Conservation (phyloP, 2,888 invertebrate genomes). For the Dendrolimus pini region DNA sequence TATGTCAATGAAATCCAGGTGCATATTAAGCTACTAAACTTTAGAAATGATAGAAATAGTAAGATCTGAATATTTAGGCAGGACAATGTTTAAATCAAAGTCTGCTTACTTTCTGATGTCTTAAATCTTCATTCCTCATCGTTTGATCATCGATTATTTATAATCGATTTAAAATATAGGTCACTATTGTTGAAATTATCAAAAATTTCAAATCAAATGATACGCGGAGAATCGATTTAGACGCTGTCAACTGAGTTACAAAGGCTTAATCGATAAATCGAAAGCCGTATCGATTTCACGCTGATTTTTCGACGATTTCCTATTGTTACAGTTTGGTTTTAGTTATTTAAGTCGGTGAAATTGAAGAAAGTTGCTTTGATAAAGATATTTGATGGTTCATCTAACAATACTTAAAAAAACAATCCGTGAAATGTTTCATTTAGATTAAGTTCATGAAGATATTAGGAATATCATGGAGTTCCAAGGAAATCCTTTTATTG, state of each 20-base stretch:
- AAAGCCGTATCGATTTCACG: constrained; percentile 52
- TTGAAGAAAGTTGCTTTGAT: not conserved
- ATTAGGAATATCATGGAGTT: too few species aligned
- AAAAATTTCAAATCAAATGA: constrained; percentile 19
- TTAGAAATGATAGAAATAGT: too few species aligned
- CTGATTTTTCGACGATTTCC: constrained; percentile 31
- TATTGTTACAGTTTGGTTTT: constrained; percentile 14
- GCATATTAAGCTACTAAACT: too few species aligned
- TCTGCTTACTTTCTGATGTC: too few species aligned
- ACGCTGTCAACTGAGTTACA: constrained; percentile 47
- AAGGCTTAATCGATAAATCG: constrained; percentile 44
- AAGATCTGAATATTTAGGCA: too few species aligned
- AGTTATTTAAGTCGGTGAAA: constrained; percentile 3
- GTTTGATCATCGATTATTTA: not conserved
- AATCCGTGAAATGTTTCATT: too few species aligned
- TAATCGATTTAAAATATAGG: not conserved
- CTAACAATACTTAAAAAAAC: not conserved
- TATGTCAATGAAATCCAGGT: too few species aligned
- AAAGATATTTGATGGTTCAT: not conserved
- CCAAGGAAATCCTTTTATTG: too few species aligned
- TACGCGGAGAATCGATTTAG: constrained; percentile 41
- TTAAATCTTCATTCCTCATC: not conserved
- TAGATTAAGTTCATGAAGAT: too few species aligned
- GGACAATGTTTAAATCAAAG: too few species aligned
- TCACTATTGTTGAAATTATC: not conserved